Conservation (phyloP, 92 coral and sea anemone species). For the Muricea muricata region DNA sequence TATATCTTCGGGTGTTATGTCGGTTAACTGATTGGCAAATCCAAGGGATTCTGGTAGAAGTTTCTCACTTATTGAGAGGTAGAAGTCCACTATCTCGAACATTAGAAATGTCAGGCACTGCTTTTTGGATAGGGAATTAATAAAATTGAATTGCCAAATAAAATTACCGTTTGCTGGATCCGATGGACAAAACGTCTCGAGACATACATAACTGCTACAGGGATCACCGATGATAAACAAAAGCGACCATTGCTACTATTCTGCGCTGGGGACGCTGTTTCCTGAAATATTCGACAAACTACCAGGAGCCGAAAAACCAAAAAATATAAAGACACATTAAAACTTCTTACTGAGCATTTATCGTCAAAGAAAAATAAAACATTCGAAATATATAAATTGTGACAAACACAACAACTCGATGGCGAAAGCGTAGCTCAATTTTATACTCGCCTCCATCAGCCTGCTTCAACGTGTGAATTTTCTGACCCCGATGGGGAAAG, state of each 20-base stretch:
- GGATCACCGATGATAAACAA: slow-evolving; percentile 22
- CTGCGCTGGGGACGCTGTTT: slow-evolving; percentile 38
- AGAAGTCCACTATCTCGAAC: no score
- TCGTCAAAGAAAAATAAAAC: slow-evolving; percentile 49
- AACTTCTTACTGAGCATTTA: slow-evolving; percentile 45
- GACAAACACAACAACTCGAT: slow-evolving; percentile 40
- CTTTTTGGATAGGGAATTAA: no score
- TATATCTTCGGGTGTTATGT: no score
- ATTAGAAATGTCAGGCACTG: no score
- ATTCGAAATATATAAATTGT: slow-evolving; percentile 45
- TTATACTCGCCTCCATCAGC: slow-evolving; percentile 22
- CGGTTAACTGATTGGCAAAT: no score
- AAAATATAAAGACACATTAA: neutral
- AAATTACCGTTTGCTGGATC: slow-evolving; percentile 15
- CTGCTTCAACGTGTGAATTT: slow-evolving; percentile 22
- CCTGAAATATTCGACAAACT: slow-evolving; percentile 30
- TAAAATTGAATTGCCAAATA: slow-evolving; percentile 22
- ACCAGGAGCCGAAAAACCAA: slow-evolving; percentile 14
- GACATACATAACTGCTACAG: slow-evolving; percentile 22
- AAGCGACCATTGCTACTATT: slow-evolving; percentile 7
- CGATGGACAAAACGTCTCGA: slow-evolving; percentile 28
- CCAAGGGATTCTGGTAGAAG: no score
- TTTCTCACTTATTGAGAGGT: no score
- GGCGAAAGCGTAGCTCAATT: slow-evolving; percentile 26
- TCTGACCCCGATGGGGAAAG: neutral